These are phyloP conservation scores for Paradoxurus hermaphroditus DNA, from an alignment of 2,113 vertebrate genomes.

Conservation along the genomic window DNA sequence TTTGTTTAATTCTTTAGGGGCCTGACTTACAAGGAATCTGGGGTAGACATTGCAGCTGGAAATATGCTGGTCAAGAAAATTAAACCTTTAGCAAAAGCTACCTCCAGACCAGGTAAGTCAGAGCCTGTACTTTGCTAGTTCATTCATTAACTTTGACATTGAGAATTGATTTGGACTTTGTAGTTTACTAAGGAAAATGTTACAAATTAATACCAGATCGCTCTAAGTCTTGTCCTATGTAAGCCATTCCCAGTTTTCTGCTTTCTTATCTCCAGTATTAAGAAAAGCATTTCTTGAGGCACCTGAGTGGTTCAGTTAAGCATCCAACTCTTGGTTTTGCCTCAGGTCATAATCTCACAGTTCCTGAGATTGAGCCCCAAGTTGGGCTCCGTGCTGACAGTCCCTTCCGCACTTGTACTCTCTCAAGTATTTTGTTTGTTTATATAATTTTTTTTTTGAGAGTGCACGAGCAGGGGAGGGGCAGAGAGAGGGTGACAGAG, in stretches of 20 bases:
- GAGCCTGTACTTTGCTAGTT: background rate
- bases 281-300: background rate
- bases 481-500: too few species aligned
- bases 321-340: too few species aligned
- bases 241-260: background rate
- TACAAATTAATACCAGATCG: background rate
- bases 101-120: conserved; percentile 90
- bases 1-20: conserved; percentile 81
- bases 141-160: background rate
- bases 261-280: background rate
- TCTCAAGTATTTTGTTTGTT: too few species aligned
- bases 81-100: conserved; percentile 94
- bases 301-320: too few species aligned
- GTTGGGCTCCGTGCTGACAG: too few species aligned
- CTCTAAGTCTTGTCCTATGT: background rate
- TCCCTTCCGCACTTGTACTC: too few species aligned
- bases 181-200: background rate
- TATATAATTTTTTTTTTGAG: too few species aligned
- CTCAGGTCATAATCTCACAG: too few species aligned
- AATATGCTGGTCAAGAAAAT: conserved; percentile 93
- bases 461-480: too few species aligned
- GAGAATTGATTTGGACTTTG: background rate
- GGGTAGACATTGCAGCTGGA: conserved; percentile 95
- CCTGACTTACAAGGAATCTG: conserved; percentile 95
- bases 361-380: too few species aligned